Evolutionary conservation across 2,888 invertebrate species (phyloP).

Genomic region (Drosophila kuntzei): DNA sequence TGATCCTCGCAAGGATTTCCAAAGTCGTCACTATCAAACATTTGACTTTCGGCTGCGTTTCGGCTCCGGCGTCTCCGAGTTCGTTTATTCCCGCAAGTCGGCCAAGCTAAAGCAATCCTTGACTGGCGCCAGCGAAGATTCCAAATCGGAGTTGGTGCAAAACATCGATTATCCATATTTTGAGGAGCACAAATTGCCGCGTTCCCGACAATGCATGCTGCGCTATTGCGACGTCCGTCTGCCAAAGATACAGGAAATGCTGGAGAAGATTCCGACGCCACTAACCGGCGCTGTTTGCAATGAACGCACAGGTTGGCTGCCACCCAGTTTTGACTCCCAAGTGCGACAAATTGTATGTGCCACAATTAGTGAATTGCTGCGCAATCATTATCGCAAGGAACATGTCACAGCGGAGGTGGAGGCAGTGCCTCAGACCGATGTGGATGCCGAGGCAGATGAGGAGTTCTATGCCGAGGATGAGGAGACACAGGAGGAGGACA

Average conservation of each 20-base stretch:
- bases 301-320: slow-evolving; percentile 92
- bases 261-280: slow-evolving; percentile 89
- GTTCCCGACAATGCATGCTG: slow-evolving; percentile 95
- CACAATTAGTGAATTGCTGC: slow-evolving; percentile 87
- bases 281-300: slow-evolving; percentile 88
- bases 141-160: slow-evolving; percentile 74
- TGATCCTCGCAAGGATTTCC: slow-evolving; percentile 93
- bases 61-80: slow-evolving; percentile 83
- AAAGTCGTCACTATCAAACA: slow-evolving; percentile 93
- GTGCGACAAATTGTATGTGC: slow-evolving; percentile 91
- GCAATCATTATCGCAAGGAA: slow-evolving; percentile 82
- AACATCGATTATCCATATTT: slow-evolving; percentile 86
- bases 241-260: slow-evolving; percentile 92
- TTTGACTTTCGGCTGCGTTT: slow-evolving; percentile 91
- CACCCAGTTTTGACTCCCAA: slow-evolving; percentile 89
- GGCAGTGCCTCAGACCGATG: slow-evolving; percentile 70
- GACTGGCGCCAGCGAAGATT: slow-evolving; percentile 63
- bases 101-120: slow-evolving; percentile 65
- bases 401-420: slow-evolving; percentile 80
- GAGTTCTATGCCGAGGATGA: slow-evolving; percentile 62
- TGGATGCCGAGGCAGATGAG: slow-evolving; percentile 57
- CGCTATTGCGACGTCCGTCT: slow-evolving; percentile 94
- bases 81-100: slow-evolving; percentile 75
- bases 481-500: slow-evolving; percentile 70
- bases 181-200: slow-evolving; percentile 90